Base-by-base conservation (phyloP, 2,113 vertebrate species). In the Polyodon spathula region DNA sequence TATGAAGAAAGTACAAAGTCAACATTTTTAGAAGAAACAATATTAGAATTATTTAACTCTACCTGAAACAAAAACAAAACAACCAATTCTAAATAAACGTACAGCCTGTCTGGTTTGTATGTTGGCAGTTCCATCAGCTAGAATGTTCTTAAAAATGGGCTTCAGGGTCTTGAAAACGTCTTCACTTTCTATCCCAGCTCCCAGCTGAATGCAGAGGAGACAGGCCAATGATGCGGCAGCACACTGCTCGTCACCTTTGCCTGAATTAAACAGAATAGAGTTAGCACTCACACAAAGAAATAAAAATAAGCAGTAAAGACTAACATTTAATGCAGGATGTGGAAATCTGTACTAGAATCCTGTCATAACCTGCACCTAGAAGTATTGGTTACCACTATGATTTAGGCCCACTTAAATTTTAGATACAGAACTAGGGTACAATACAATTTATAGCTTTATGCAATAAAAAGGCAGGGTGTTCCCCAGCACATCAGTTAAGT, bases 131-230 rank as follows among this genome's bases (percentile, higher is more conserved):
- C 86, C 86, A 62, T 98, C 95, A 64, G 81, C 87, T 66, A 98
- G 83, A 60, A 97, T 91, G 66, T 86, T 95, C 78, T 91, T 98
- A 70, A 98, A 86, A 74, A 97, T 62, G 0, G 94, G 93, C 68
- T 92, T 93, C 59, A 98, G 86, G 52, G 89, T 87, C 80, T 95
- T 94, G 63, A 97, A 87, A 64, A 97, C 87, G 73, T 98, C 96
- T 72, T 98, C 94, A 11, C 95, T 97, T 78, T 98, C 96, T 37
- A 97, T 90, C 62, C 94, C 94, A 2, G 94, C 92, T 56, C 95
- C 95, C 78, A 99, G 71, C 81, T 98, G 94, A 71, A 97, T 84
- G 69, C 94, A 99, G 5, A 99, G 84, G 56, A 97, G 87, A 67
- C 92, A 95, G 0, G 96, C 94, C 48, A 99, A 70, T 1, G 88